phyloP scores from a whole-genome alignment of 37 sponge, comb jelly and placozoan species.

The Bolinopsis microptera region DNA sequence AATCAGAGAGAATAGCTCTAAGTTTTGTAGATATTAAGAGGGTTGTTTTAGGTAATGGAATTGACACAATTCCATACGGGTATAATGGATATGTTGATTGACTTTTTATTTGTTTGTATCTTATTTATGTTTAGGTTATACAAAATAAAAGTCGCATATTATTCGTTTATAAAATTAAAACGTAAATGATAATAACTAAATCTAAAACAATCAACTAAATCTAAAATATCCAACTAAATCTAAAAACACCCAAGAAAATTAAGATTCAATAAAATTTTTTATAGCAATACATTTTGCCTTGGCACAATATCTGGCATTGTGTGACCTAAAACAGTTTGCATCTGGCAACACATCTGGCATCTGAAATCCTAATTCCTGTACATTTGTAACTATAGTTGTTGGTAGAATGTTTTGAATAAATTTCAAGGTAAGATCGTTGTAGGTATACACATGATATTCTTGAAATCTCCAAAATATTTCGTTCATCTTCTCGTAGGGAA shows the following conservation, averaged over 20 bases:
- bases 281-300: conserved; percentile 6
- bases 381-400: not conserved
- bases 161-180: too few relatives aligned
- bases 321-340: not conserved
- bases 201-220: too few relatives aligned
- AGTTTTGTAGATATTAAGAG: conserved; percentile 16
- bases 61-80: not conserved
- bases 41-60: not conserved
- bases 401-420: not conserved
- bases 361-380: not conserved
- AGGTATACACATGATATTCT: not conserved
- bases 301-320: not conserved
- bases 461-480: not conserved
- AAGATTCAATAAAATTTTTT: not conserved
- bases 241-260: not conserved
- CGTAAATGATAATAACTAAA: too few relatives aligned
- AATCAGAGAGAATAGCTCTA: not conserved
- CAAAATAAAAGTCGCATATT: too few relatives aligned
- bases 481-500: not conserved
- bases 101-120: too few relatives aligned
- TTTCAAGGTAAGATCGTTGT: not conserved
- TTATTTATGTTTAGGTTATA: not conserved
- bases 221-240: not conserved
- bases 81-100: too few relatives aligned
- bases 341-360: not conserved